Evolutionary conservation across 2,888 invertebrate species (phyloP).

Genomic region (Entomobrya multifasciata): DNA sequence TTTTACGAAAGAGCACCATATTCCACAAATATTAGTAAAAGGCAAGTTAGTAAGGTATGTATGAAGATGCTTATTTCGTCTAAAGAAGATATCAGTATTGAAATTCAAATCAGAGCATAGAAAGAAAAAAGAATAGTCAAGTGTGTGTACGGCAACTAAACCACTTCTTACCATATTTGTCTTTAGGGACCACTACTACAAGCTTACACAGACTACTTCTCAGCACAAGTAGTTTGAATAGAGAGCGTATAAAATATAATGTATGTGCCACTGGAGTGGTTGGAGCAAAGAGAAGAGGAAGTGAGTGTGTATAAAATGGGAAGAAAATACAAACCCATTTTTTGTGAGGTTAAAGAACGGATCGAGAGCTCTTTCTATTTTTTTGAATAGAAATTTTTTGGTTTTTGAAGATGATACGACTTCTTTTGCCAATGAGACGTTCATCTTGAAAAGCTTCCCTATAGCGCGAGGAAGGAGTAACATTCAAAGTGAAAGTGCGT

Average conservation of each 20-base stretch:
- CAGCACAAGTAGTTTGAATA: constrained; percentile 40
- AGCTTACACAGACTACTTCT: not conserved
- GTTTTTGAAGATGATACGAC: constrained; percentile 47
- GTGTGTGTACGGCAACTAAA: constrained; percentile 51
- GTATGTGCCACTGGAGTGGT: constrained; percentile 48
- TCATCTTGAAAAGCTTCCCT: constrained; percentile 9
- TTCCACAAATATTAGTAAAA: not conserved
- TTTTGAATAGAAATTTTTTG: constrained; percentile 12
- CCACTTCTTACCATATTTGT: constrained; percentile 59
- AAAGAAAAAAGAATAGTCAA: constrained; percentile 26
- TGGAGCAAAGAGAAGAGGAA: constrained; percentile 10
- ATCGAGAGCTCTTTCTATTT: constrained; percentile 44
- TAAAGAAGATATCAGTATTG: constrained; percentile 23
- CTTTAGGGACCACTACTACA: constrained; percentile 52
- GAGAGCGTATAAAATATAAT: constrained; percentile 24
- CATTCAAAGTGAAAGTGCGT: too few relatives aligned
- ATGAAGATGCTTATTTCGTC: not conserved
- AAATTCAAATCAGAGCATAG: constrained; percentile 24
- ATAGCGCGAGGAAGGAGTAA: too few relatives aligned
- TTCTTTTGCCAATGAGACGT: constrained; percentile 12
- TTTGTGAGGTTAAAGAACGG: constrained; percentile 2
- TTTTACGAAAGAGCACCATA: not conserved
- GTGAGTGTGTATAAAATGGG: constrained; percentile 22
- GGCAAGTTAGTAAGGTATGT: not conserved
- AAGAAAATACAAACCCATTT: constrained; percentile 41